A percentile compares a stretch with the other conserved stretches of the same genome.
These are phyloP conservation scores for Oenanthe oenanthe DNA, from an alignment of 2,113 vertebrate genomes.

Conservation along the genomic window DNA sequence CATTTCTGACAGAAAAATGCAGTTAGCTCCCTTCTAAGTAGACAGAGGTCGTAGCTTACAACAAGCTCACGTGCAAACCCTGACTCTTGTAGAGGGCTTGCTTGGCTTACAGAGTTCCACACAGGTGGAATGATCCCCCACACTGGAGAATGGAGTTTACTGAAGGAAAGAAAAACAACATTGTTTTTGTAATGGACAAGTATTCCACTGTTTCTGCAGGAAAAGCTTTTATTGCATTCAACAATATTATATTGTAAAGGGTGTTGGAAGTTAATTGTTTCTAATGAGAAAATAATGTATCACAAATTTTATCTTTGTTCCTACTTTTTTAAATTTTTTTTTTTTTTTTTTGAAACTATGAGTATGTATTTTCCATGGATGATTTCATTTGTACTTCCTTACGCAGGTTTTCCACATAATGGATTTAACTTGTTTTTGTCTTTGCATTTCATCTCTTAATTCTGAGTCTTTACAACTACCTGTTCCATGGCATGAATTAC, in stretches of 20 bases:
- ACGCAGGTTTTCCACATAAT: background rate
- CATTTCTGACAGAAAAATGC: slow-evolving; percentile 1
- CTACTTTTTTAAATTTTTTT: background rate
- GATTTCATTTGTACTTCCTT: slow-evolving; percentile 3
- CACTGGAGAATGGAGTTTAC: background rate
- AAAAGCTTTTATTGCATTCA: background rate
- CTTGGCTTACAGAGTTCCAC: background rate
- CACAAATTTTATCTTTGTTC: background rate
- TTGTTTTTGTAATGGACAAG: background rate
- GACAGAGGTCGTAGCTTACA: background rate
- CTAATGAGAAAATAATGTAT: background rate
- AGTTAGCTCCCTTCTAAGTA: background rate
- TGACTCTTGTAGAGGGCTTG: background rate
- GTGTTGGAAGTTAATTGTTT: background rate
- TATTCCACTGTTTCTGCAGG: background rate
- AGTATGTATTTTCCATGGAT: background rate
- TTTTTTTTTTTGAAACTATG: background rate
- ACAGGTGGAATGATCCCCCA: background rate
- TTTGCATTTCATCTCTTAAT: background rate
- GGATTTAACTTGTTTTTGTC: background rate
- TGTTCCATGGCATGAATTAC: background rate
- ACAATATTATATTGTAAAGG: background rate
- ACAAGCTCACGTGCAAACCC: background rate
- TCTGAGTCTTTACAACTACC: background rate
- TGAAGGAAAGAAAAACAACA: background rate